These are phyloP conservation scores for Thecocarcelia acutangulata DNA, from an alignment of 2,888 invertebrate genomes.

Conservation along the genomic window DNA sequence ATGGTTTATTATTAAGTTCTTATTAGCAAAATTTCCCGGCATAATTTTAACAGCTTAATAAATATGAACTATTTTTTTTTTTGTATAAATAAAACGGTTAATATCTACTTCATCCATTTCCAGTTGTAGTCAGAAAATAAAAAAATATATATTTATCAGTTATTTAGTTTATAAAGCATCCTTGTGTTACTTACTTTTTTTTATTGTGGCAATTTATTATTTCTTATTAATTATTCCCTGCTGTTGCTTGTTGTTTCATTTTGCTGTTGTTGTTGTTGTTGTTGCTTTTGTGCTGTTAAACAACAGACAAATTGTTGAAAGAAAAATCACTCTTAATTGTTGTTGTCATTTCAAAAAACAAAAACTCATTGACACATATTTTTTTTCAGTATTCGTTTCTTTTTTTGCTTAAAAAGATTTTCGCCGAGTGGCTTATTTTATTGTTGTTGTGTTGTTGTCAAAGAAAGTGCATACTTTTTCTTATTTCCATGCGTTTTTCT, in stretches of 20 bases:
- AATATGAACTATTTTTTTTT: too few relatives aligned
- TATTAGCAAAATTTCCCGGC: too few relatives aligned
- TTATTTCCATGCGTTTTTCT: slow-evolving; percentile 41
- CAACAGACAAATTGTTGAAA: slow-evolving; percentile 1
- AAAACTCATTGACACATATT: slow-evolving; percentile 38
- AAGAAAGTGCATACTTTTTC: slow-evolving; percentile 13
- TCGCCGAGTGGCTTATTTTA: slow-evolving; percentile 1
- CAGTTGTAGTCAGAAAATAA: too few relatives aligned
- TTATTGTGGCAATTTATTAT: not conserved
- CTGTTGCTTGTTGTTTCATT: not conserved
- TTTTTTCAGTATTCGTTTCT: not conserved
- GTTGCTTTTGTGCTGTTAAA: not conserved
- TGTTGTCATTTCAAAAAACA: slow-evolving; percentile 6
- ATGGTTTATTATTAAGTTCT: too few relatives aligned
- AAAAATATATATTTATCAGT: too few relatives aligned
- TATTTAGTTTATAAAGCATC: not conserved
- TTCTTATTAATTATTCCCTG: slow-evolving; percentile 5
- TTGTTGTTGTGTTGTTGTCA: slow-evolving; percentile 25
- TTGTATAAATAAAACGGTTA: too few relatives aligned
- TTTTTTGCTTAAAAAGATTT: slow-evolving; percentile 13
- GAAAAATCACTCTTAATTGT: slow-evolving; percentile 5
- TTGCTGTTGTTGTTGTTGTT: slow-evolving; percentile 4
- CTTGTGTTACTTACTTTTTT: not conserved
- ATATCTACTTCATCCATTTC: too few relatives aligned
- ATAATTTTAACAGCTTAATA: too few relatives aligned